Base-by-base conservation (phyloP, 2,888 invertebrate genomes). In the Nemotelus pantherinus region DNA sequence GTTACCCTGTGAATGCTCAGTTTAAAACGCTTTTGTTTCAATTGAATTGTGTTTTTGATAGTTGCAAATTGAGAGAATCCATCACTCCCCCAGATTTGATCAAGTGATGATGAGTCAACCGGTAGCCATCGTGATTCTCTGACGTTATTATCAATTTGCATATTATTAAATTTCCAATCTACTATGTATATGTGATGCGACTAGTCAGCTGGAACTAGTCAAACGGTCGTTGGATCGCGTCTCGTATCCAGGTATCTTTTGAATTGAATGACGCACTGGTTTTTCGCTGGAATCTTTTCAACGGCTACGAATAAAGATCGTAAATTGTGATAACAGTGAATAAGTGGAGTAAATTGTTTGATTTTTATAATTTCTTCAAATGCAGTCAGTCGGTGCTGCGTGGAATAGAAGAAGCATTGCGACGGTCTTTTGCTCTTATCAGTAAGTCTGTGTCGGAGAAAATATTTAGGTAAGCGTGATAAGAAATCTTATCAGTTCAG, bases 401-500 rank as follows among this genome's bases (percentile, higher is more conserved):
- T 63, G 63, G 43, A 41, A 63, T 63, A 25, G 25, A 25, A 25
- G 1, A 25, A 1, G 63, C 63, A 63, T 63, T 63, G 43, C 1
- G 5, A 4, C 39, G 7, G 6, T 3, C 9, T 25, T 25, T 25
- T 6, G 41, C 3, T 9, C 63, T 63, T 63, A 63, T 63, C 63
- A 63, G 63, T 43, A 6, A 53, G 63, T 63, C 63, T 63, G 25
- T 43, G n/a, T 47, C 65, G 25, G 41, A n/a, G 47, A 65, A 65
- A 65, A 65, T 65, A 65, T 65, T 65, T 65, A 65, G 65, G 65
- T 65, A 65, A 65, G 41, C 65, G 44, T 65, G 65, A 65, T 65
- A 65, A 65, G 43, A 9, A 45, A 47, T 47, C 65, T 65, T 65
- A 65, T 65, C 65, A 65, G 45, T 58, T 5, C 25, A 7, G 9